Evolutionary conservation across 1,140 invertebrate species (phyloP).

Genomic region (Heliconius himera): DNA sequence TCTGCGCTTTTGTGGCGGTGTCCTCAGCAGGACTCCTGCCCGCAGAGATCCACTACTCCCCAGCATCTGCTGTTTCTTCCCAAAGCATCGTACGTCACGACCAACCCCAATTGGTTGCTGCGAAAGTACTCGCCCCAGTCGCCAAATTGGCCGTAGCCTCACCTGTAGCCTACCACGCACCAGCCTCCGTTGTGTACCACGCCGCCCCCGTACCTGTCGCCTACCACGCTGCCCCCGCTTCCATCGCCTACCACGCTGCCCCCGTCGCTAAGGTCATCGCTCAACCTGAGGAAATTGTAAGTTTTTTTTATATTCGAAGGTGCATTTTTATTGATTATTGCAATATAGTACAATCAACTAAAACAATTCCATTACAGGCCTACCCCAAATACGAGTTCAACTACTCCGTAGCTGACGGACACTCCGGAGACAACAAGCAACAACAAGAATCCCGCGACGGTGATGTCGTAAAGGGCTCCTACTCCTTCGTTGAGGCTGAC

Average conservation of each 20-base stretch:
- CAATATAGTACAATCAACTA: not conserved
- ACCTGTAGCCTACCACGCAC: slow-evolving; percentile 43
- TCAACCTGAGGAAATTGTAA: slow-evolving; percentile 57
- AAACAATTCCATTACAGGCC: slow-evolving; percentile 43
- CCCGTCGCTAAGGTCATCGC: not conserved
- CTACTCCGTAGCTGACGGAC: slow-evolving; percentile 82
- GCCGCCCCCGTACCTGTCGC: slow-evolving; percentile 49
- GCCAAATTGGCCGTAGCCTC: slow-evolving; percentile 55
- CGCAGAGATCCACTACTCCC: too few relatives aligned
- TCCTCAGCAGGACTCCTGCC: slow-evolving; percentile 21
- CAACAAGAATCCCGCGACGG: too few relatives aligned
- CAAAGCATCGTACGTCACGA: too few relatives aligned
- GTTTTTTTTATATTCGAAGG: slow-evolving; percentile 14
- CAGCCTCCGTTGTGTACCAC: slow-evolving; percentile 53
- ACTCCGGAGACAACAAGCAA: slow-evolving; percentile 55
- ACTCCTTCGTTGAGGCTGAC: too few relatives aligned
- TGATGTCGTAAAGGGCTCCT: too few relatives aligned
- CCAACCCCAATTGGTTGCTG: too few relatives aligned
- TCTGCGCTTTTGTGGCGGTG: slow-evolving; percentile 55
- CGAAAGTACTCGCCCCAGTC: slow-evolving; percentile 52
- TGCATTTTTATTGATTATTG: not conserved
- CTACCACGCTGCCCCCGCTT: slow-evolving; percentile 47
- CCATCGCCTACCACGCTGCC: slow-evolving; percentile 56
- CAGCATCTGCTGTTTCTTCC: too few relatives aligned
- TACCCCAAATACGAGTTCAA: slow-evolving; percentile 71